Percentiles rank a stretch among this genome's conserved stretches.
phyloP scores from a whole-genome alignment of 2,113 vertebrate species.

The Tympanuchus pallidicinctus region DNA sequence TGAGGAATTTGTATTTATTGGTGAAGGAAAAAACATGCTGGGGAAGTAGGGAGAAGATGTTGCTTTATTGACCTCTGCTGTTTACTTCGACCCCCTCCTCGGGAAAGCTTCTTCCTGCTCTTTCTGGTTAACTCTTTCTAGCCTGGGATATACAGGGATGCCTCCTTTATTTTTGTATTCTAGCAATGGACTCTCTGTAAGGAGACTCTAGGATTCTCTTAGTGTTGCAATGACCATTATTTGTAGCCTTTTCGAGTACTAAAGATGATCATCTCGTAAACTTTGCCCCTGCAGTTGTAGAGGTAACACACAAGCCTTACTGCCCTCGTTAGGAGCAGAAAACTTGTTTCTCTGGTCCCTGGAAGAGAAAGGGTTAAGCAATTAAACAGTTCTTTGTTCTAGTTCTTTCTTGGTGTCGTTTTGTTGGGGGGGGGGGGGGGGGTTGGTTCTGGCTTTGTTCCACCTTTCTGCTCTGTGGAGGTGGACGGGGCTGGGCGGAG shows the following conservation, averaged over 20 bases:
- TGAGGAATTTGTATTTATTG: slow-evolving; percentile 78
- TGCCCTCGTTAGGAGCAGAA: slow-evolving; percentile 77
- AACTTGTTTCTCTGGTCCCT: slow-evolving; percentile 81
- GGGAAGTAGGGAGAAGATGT: slow-evolving; percentile 67
- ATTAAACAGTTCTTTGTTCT: slow-evolving; percentile 79
- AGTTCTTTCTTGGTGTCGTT: slow-evolving; percentile 58
- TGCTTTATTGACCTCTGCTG: slow-evolving; percentile 70
- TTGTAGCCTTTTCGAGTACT: slow-evolving; percentile 42
- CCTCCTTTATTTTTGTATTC: slow-evolving; percentile 73
- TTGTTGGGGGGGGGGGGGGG: slow-evolving; percentile 29
- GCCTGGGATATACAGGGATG: slow-evolving; percentile 58
- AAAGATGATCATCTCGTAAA: slow-evolving; percentile 49
- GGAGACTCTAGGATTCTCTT: slow-evolving; percentile 56
- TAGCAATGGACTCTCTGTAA: slow-evolving; percentile 42
- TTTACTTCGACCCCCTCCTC: slow-evolving; percentile 64
- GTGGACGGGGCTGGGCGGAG: background rate
- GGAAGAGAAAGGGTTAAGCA: slow-evolving; percentile 81
- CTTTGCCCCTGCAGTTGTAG: slow-evolving; percentile 74
- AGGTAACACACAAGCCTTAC: slow-evolving; percentile 81
- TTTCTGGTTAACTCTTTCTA: slow-evolving; percentile 68
- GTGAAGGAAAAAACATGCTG: slow-evolving; percentile 74
- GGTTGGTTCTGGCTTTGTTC: background rate
- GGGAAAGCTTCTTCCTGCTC: slow-evolving; percentile 65
- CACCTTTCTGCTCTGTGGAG: background rate
- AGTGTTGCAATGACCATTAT: slow-evolving; percentile 40